A percentile compares a stretch with the other conserved stretches of the same genome.
Evolutionary conservation across 2,888 invertebrate genomes (phyloP).

Genomic region (Phorcus lineatus): DNA sequence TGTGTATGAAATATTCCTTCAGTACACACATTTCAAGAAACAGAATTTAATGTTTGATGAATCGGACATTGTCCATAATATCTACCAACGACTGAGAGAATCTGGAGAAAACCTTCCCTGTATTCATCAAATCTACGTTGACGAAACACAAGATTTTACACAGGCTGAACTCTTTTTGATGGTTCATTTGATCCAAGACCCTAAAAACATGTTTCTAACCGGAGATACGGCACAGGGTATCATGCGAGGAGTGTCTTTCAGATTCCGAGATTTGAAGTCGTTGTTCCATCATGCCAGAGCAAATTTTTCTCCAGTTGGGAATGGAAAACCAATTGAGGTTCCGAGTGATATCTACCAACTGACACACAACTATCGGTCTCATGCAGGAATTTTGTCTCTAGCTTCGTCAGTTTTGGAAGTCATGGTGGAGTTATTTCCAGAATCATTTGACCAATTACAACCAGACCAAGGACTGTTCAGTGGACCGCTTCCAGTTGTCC

Average conservation of each 20-base stretch:
- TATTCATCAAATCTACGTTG: conserved; percentile 58
- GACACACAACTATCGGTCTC: conserved; percentile 68
- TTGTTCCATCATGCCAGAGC: conserved; percentile 45
- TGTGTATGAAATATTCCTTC: conserved; percentile 29
- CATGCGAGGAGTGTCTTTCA: conserved; percentile 63
- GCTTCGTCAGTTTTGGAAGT: conserved; percentile 66
- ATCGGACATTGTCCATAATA: conserved; percentile 38
- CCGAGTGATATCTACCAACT: conserved; percentile 56
- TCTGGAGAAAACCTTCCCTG: background rate
- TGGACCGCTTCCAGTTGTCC: conserved; percentile 65
- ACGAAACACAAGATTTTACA: conserved; percentile 66
- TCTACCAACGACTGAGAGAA: conserved; percentile 34
- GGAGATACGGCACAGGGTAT: conserved; percentile 65
- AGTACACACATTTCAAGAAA: conserved; percentile 26
- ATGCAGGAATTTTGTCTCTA: conserved; percentile 65
- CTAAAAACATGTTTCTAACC: conserved; percentile 62
- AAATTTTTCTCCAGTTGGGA: conserved; percentile 44
- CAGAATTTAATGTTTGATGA: conserved; percentile 43
- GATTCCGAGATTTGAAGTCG: conserved; percentile 42
- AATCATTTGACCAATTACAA: conserved; percentile 65
- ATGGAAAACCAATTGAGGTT: conserved; percentile 38
- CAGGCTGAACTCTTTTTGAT: conserved; percentile 63
- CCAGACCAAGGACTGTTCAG: conserved; percentile 66
- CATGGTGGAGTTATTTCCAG: conserved; percentile 65
- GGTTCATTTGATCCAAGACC: conserved; percentile 56